Base-by-base conservation (phyloP, 2,797 vertebrate species). In the Melanotaenia maccullochi region DNA sequence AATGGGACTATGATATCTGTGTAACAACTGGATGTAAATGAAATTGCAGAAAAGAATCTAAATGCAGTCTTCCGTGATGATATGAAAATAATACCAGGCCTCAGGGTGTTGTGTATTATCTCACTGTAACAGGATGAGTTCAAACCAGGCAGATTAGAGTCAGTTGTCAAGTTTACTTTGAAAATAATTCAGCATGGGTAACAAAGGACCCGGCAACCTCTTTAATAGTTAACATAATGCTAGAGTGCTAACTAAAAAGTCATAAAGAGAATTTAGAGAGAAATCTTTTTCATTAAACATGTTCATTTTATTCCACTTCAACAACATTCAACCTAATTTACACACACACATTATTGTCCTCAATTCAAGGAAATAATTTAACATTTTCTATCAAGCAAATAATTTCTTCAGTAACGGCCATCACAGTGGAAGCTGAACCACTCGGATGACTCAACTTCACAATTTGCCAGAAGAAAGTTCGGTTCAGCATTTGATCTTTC, bases 21-120 rank as follows among this genome's bases (percentile, higher is more conserved):
- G 54, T 32, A 56, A 56, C 52, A 18, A 30, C 25, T 62, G 3
- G 8, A 65, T 60, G 38, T 9, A 60, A 32, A 13, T 71, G 24
- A 71, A 64, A 52, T 55, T 66, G 4, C 20, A 36, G 65, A 65
- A 65, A 62, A 80, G 55, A 79, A 65, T 78, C 70, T 57, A 64
- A 81, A 60, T 76, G 66, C n/a, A 70, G 16, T 9, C 13, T 16
- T 54, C 14, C 2, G 16, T 55, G 52, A 55, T 36, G 49, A 73
- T 76, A 22, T 9, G 12, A 70, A 69, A 68, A 63, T 65, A 71
- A 72, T 81, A 54, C 51, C 18, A 9, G 3, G 63, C 76, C 65
- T 40, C 35, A 35, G 49, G 78, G 54, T 60, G 18, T 32, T 78
- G 55, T 28, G 63, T 60, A 28, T 54, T 57, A 74, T 78, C 40